These are phyloP conservation scores for Tetrax tetrax DNA, from an alignment of 2,113 vertebrate genomes.

Conservation along the genomic window DNA sequence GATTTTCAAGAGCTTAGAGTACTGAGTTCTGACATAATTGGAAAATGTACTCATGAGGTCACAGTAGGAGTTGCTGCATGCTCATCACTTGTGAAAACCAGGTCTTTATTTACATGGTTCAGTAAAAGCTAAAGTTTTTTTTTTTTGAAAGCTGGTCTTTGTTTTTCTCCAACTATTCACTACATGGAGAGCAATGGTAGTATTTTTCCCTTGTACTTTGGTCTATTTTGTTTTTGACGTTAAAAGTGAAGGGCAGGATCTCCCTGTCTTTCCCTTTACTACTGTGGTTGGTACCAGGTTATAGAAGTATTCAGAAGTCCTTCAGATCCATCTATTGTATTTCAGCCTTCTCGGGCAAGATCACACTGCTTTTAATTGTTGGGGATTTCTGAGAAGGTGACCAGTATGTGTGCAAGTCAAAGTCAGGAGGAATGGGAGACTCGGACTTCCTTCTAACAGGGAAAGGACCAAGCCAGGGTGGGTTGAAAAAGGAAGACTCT, in stretches of 20 bases:
- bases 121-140: background rate
- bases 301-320: background rate
- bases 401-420: fast-evolving
- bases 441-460: background rate
- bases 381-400: background rate
- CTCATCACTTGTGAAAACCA: background rate
- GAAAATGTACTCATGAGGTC: background rate
- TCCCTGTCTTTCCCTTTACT: background rate
- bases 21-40: background rate
- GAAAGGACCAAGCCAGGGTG: background rate
- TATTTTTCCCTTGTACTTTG: background rate
- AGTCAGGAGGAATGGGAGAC: background rate
- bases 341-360: background rate
- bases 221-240: background rate
- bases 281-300: background rate
- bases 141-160: background rate
- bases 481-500: background rate
- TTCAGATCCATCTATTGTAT: background rate
- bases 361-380: background rate
- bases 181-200: background rate
- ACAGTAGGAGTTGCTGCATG: background rate
- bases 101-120: background rate
- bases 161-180: background rate
- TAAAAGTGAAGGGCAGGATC: background rate
- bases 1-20: slow-evolving; percentile 1